Base-by-base conservation (phyloP, 2,888 invertebrate genomes). In the Crematogaster levior region DNA sequence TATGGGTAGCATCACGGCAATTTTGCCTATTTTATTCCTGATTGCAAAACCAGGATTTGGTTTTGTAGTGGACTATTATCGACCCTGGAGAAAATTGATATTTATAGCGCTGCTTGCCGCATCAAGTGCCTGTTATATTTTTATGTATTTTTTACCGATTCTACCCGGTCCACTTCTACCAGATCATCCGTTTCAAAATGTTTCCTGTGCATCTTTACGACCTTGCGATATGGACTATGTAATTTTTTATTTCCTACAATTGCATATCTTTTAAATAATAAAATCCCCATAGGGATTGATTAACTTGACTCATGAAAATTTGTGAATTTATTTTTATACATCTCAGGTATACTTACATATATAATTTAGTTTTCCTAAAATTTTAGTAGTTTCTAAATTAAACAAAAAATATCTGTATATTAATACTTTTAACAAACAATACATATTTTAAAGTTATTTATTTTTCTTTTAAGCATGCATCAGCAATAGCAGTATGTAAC, bases 31-130 rank as follows among this genome's bases (percentile, higher is more conserved):
- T n/a, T 94, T 97, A 53, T 97, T 97, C 95, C 96, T 97, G 0
- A 92, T 97, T 0, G 97, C 97, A 0, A 98, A 98, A 93, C 97
- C 98, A 0, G 90, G 96, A 1, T 97, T 97, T 91, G 98, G 98
- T 4, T 96, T 97, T 84, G 90, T 97, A 0, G 97, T 97, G 0
- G 98, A 98, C 92, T 96, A 96, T 86, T 97, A 97, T 94, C 95
- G 96, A 90, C 95, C 96, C 6, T 95, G 95, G 90, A 96, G 98
- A 86, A 97, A 97, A 93, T 91, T 96, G 0, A 96, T 98, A 73
- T 98, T 98, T 91, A 95, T 97, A 93, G 88, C 95, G 0, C 94
- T 98, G 0, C 96, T 98, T 63, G 87, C 95, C 0, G 86, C 95
- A 0, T 97, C 97, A 96, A 96, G 96, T 0, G 91, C 96, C 0